Base-by-base conservation (phyloP, 2,113 vertebrate genomes). In the Marmota monax region DNA sequence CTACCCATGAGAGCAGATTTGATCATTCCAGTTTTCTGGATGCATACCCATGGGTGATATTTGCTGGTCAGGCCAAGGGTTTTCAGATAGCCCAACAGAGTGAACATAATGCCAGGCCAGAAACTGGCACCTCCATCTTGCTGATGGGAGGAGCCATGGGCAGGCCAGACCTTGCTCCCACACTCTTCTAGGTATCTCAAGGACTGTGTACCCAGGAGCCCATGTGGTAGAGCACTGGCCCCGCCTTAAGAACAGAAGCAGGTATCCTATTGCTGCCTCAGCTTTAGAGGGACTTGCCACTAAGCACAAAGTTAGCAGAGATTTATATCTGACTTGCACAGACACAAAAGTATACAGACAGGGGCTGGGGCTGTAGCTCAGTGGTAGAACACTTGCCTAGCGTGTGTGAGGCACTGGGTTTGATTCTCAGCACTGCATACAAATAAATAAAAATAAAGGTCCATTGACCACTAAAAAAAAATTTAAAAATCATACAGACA, bases 111-210 rank as follows among this genome's bases (percentile, higher is more conserved):
- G n/a, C 56, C 53, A 79, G 65, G 32, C 51, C 76, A 56, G 18
- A 58, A 73, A 39, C 34, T 32, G 2, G 56, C 34, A 86, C 51
- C 73, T 61, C 76, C 65, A 7, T 83, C 25, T 77, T 16, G 25
- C 39, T 78, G 70, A 94, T 87, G 70, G 63, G 65, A 88, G 39
- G 79, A 94, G 53, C 79, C 76, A 61, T 45, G 61, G 69, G n/a
- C 20, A 17, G 94, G 63, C 93, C 84, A 53, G 45, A 27, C 5
- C 32, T 73, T 92, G 96, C 92, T 98, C 92, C 97, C 77, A 85
- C 80, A 23, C 32, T 34, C n/a, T 93, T 48, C 72, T 63, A 89
- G 42, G 48, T 70, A 37, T 73, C 77, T 69, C n/a, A 45, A 39
- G 53, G 37, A 56, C 69, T 53, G 3, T 42, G 45, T 84, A 27